Conservation (phyloP, 2,888 invertebrate genomes). For the Lasioglossum calceatum region DNA sequence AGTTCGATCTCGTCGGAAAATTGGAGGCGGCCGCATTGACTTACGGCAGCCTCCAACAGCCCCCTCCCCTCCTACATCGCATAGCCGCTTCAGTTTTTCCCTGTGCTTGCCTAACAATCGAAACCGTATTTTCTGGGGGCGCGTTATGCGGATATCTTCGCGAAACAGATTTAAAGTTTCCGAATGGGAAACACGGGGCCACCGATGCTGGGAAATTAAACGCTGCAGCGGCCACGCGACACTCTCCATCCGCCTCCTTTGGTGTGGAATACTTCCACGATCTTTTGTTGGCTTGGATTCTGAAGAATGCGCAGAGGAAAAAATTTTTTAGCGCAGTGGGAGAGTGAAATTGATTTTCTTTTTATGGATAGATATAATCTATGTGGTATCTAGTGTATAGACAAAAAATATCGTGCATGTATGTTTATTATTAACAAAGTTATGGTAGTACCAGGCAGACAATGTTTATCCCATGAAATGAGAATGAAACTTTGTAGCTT, state of each 20-base stretch:
- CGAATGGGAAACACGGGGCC: background rate
- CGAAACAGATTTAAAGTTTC: slow-evolving; percentile 43
- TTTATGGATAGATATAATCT: background rate
- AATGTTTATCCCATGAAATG: too few species aligned
- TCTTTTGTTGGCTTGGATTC: background rate
- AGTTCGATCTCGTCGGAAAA: slow-evolving; percentile 54
- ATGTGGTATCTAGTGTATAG: background rate
- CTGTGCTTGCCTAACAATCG: slow-evolving; percentile 26
- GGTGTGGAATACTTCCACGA: background rate
- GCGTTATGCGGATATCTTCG: slow-evolving; percentile 18
- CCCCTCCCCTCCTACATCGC: too few species aligned
- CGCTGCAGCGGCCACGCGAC: background rate
- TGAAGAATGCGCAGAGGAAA: background rate
- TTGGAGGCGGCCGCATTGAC: slow-evolving; percentile 50
- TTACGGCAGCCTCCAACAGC: background rate
- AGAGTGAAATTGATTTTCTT: background rate
- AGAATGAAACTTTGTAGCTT: too few species aligned
- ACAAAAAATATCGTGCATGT: background rate
- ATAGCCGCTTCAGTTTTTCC: background rate
- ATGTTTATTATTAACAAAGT: background rate
- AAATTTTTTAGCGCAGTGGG: background rate
- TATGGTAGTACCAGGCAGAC: background rate
- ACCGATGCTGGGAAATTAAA: background rate
- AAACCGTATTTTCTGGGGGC: slow-evolving; percentile 22
- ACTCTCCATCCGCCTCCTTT: background rate